Conservation (phyloP, 2,113 vertebrate genomes). For the Pungitius pungitius region DNA sequence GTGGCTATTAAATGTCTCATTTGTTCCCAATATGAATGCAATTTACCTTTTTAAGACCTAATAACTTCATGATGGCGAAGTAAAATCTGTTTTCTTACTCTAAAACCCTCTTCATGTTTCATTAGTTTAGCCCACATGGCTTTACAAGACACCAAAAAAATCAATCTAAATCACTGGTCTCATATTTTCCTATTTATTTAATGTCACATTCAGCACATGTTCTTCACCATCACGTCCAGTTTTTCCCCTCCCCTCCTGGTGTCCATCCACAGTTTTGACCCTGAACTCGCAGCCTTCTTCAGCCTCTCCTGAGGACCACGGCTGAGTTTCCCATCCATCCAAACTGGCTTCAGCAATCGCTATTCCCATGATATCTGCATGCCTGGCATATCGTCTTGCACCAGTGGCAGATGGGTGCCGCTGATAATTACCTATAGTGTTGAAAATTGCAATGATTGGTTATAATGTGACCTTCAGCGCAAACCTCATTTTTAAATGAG, state of each 20-base stretch:
- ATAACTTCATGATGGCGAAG: conserved; percentile 15
- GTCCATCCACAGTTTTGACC: conserved; percentile 30
- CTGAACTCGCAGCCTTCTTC: conserved; percentile 41
- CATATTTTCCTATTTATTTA: not conserved
- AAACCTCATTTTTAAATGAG: not conserved
- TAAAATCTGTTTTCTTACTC: not conserved
- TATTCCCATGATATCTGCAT: conserved; percentile 41
- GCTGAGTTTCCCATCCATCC: conserved; percentile 34
- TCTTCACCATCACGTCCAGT: not conserved
- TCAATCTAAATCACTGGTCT: too few relatives aligned
- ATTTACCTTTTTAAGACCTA: not conserved
- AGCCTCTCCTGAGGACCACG: conserved; percentile 39
- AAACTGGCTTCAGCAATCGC: conserved; percentile 64
- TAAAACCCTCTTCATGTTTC: not conserved
- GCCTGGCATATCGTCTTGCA: conserved; percentile 55
- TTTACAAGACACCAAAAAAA: not conserved
- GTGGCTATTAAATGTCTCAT: conserved; percentile 6
- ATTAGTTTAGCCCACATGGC: not conserved
- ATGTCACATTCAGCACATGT: not conserved
- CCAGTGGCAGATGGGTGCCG: conserved; percentile 63
- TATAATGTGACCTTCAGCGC: not conserved
- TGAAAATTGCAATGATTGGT: not conserved
- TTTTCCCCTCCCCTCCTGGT: conserved; percentile 31
- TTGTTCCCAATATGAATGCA: not conserved
- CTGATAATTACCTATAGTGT: conserved; percentile 52